phyloP scores from a whole-genome alignment of 2,113 vertebrate genomes.

The Syngnathus typhle region DNA sequence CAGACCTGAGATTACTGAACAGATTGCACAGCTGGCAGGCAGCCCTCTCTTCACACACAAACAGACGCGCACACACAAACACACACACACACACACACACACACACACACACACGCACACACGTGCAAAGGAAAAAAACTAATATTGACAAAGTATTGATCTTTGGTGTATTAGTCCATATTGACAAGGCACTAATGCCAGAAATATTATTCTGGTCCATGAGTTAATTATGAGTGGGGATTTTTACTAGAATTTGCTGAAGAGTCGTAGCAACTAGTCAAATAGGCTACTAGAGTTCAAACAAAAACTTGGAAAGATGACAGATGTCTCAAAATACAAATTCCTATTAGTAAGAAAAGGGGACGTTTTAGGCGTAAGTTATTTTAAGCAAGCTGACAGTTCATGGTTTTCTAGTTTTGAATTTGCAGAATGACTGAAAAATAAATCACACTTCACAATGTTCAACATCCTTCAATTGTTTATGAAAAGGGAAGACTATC shows the following conservation, averaged over 20 bases:
- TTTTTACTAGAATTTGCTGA: conserved; percentile 16
- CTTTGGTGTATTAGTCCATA: conserved; percentile 49
- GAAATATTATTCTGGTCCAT: conserved; percentile 50
- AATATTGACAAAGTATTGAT: conserved; percentile 66
- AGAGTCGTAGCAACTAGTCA: conserved; percentile 16
- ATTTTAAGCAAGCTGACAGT: neutral
- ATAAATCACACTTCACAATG: neutral
- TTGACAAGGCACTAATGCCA: conserved; percentile 48
- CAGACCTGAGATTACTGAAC: conserved; percentile 67
- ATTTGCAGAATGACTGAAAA: neutral
- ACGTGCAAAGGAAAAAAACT: conserved; percentile 35
- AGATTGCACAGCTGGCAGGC: conserved; percentile 68
- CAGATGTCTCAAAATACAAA: neutral
- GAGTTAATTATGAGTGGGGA: conserved; percentile 23
- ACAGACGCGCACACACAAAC: conserved; percentile 13
- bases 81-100: conserved; percentile 25
- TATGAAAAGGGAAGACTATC: neutral
- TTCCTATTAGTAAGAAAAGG: neutral
- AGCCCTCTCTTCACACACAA: conserved; percentile 53
- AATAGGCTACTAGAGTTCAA: conserved; percentile 6
- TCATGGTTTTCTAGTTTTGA: neutral
- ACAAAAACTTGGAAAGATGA: neutral
- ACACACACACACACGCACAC: conserved; percentile 31
- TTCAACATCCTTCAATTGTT: neutral
- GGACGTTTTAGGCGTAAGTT: neutral